phyloP scores from a whole-genome alignment of 2,888 invertebrate species.

The Cephus runcator region DNA sequence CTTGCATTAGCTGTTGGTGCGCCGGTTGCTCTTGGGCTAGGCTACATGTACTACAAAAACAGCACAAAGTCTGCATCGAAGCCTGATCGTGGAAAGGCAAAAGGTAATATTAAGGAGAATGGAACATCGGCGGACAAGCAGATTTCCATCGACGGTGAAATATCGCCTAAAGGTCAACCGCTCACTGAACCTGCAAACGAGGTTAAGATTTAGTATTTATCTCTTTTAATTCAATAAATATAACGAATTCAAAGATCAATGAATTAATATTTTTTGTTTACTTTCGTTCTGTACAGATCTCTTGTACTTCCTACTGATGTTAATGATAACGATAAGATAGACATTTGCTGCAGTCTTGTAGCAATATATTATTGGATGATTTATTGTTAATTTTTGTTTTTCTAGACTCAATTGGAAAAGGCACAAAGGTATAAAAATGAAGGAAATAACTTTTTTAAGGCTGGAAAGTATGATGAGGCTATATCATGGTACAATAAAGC shows the following conservation, averaged over 20 bases:
- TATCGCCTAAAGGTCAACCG: slow-evolving; percentile 62
- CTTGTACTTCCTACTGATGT: neutral
- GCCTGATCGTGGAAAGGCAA: slow-evolving; percentile 39
- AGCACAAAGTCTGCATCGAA: slow-evolving; percentile 58
- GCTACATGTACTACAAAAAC: slow-evolving; percentile 79
- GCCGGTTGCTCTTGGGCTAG: slow-evolving; percentile 84
- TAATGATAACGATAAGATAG: neutral
- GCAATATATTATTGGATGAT: slow-evolving; percentile 2
- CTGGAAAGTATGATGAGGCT: slow-evolving; percentile 91
- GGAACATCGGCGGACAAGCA: slow-evolving; percentile 68
- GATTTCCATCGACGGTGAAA: slow-evolving; percentile 72
- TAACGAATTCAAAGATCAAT: neutral
- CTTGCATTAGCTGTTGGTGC: slow-evolving; percentile 85
- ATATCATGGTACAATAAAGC: slow-evolving; percentile 91
- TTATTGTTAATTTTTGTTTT: slow-evolving; percentile 25
- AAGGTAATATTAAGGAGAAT: slow-evolving; percentile 63
- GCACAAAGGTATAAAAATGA: slow-evolving; percentile 86
- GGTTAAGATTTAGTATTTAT: slow-evolving; percentile 43
- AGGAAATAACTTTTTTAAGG: slow-evolving; percentile 89
- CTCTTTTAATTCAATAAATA: neutral
- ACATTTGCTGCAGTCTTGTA: neutral
- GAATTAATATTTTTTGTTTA: neutral
- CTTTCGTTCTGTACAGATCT: neutral
- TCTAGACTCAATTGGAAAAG: slow-evolving; percentile 73
- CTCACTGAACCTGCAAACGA: slow-evolving; percentile 53